Conservation (phyloP, 1,140 invertebrate species). For the Dendrolimus kikuchii region DNA sequence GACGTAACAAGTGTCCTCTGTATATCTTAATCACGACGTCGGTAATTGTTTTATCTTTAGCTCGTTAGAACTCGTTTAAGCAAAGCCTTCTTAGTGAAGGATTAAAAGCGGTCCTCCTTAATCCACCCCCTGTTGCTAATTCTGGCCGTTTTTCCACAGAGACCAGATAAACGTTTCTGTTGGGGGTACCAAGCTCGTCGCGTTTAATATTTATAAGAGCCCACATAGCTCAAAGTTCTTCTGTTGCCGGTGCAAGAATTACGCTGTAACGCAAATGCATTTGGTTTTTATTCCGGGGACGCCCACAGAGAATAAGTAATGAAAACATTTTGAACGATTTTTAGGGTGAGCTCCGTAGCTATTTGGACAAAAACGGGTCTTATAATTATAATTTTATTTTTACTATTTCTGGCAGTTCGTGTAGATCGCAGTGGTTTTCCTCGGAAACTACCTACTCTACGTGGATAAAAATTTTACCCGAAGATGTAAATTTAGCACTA, state of each 20-base stretch:
- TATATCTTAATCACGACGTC: conserved; percentile 68
- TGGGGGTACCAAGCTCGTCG: conserved; percentile 37
- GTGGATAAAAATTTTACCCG: too few relatives aligned
- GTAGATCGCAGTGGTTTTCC: too few relatives aligned
- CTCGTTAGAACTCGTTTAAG: conserved; percentile 72
- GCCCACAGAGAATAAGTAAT: conserved; percentile 29
- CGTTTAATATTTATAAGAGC: conserved; percentile 67
- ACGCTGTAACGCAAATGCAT: conserved; percentile 42
- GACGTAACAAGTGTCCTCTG: conserved; percentile 68
- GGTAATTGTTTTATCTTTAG: conserved; percentile 72
- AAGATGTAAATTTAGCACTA: too few relatives aligned
- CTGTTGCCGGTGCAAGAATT: conserved; percentile 53
- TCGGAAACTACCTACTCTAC: too few relatives aligned
- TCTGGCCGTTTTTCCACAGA: conserved; percentile 65
- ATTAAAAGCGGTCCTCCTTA: conserved; percentile 68
- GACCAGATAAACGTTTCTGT: conserved; percentile 68
- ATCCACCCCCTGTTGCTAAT: conserved; percentile 66
- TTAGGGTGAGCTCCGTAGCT: too few relatives aligned
- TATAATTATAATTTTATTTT: too few relatives aligned
- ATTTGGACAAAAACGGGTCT: too few relatives aligned
- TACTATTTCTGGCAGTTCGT: neutral
- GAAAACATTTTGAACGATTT: conserved; percentile 29
- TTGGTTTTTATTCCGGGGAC: conserved; percentile 33
- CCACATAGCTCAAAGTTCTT: conserved; percentile 46
- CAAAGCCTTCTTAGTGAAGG: conserved; percentile 71